Evolutionary conservation across 2,888 invertebrate genomes (phyloP).

Genomic region (Metacarcinus magister): DNA sequence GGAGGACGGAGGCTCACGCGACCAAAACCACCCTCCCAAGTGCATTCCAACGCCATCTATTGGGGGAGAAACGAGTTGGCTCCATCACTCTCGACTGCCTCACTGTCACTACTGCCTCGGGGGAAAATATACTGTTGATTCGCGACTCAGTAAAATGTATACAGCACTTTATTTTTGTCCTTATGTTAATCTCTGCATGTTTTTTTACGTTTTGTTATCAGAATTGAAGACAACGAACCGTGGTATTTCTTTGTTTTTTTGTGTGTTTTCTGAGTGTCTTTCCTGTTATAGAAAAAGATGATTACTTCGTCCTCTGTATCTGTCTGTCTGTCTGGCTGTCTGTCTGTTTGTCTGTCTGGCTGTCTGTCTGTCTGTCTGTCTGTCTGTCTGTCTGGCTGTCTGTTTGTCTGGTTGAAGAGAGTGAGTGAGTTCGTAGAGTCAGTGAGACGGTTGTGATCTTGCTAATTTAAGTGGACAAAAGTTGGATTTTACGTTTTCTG

Average conservation of each 20-base stretch:
- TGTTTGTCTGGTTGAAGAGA: background rate
- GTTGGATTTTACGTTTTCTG: background rate
- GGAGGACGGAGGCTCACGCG: conserved; percentile 57
- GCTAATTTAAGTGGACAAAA: background rate
- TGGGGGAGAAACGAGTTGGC: conserved; percentile 70
- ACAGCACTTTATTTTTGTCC: background rate
- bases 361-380: background rate
- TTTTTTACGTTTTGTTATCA: too few relatives aligned
- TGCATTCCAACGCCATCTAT: conserved; percentile 78
- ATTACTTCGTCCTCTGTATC: background rate
- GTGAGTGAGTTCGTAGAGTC: background rate
- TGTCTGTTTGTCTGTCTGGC: background rate
- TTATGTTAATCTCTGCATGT: background rate
- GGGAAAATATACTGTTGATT: background rate
- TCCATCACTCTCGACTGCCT: background rate
- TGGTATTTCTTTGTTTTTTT: too few relatives aligned
- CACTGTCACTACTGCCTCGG: background rate
- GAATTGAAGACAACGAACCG: too few relatives aligned
- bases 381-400: background rate
- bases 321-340: background rate
- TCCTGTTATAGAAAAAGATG: background rate
- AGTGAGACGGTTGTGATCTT: background rate
- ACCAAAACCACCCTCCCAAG: conserved; percentile 65
- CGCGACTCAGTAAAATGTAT: background rate
- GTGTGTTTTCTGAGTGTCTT: too few relatives aligned